A percentile compares a stretch with the other conserved stretches of the same genome.
These are phyloP conservation scores for Tapirus terrestris DNA, from an alignment of 2,113 vertebrate genomes.

Conservation along the genomic window DNA sequence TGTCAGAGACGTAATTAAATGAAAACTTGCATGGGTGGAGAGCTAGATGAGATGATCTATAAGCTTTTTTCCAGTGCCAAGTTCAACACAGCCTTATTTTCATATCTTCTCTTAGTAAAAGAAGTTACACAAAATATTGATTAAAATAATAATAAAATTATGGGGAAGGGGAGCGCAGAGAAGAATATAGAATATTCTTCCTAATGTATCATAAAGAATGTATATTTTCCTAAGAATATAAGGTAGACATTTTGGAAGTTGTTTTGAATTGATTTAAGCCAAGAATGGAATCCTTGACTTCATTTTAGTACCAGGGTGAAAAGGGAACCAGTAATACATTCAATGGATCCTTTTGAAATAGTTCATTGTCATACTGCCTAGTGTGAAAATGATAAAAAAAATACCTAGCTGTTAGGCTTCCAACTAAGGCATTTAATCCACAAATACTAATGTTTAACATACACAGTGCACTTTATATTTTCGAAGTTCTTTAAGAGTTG, in stretches of 20 bases:
- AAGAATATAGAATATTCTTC: conserved; percentile 17
- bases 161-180: background rate
- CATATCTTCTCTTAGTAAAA: background rate
- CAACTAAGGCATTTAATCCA: background rate
- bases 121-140: background rate
- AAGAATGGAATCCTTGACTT: conserved; percentile 31
- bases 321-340: background rate
- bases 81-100: background rate
- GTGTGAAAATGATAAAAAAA: background rate
- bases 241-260: background rate
- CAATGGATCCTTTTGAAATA: conserved; percentile 2
- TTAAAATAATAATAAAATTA: conserved; percentile 11
- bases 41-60: background rate
- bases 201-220: background rate
- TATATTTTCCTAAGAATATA: background rate
- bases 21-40: background rate
- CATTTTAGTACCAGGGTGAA: background rate
- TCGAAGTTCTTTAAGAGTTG: conserved; percentile 2
- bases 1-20: background rate
- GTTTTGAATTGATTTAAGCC: background rate
- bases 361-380: background rate
- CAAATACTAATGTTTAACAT: conserved; percentile 19
- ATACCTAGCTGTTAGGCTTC: background rate
- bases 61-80: background rate
- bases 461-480: background rate